Percentiles rank a stretch among this genome's conserved stretches.
Conservation (phyloP, 2,113 vertebrate species). For the Heterocephalus glaber region DNA sequence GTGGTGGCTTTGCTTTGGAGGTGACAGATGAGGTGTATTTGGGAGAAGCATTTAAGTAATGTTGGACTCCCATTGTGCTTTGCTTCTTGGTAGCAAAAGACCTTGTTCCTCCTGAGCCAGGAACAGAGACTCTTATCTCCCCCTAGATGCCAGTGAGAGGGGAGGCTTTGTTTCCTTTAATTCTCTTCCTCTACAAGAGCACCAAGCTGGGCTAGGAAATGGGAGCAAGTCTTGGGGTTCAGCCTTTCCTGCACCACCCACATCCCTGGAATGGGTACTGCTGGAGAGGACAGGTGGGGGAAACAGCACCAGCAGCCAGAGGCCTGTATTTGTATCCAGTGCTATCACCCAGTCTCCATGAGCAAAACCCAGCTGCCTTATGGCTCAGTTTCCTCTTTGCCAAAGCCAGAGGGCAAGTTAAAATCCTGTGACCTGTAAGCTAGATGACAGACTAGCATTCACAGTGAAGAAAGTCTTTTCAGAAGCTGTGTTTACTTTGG, state of each 20-base stretch:
- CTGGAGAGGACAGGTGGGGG: not conserved
- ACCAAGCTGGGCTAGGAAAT: no score
- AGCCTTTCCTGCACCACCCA: not conserved
- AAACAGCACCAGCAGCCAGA: not conserved
- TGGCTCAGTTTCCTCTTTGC: not conserved
- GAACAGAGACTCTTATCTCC: not conserved
- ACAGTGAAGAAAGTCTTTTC: slow-evolving; percentile 56
- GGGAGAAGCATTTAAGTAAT: not conserved
- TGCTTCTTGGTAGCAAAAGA: not conserved
- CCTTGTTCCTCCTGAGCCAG: not conserved
- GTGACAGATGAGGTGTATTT: not conserved
- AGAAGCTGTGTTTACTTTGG: slow-evolving; percentile 65
- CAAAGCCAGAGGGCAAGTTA: not conserved
- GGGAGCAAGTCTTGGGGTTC: no score
- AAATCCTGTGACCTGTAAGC: not conserved
- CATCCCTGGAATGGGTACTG: not conserved
- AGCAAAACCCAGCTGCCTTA: not conserved
- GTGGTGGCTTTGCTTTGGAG: not conserved
- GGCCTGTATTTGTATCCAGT: not conserved
- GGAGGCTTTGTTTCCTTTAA: not conserved
- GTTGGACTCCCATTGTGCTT: not conserved
- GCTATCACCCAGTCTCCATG: not conserved
- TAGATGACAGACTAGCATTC: slow-evolving; percentile 46
- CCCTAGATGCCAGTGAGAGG: not conserved
- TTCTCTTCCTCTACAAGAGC: not conserved